These are phyloP conservation scores for Thaleichthys pacificus DNA, from an alignment of 2,797 vertebrate genomes.

Conservation along the genomic window DNA sequence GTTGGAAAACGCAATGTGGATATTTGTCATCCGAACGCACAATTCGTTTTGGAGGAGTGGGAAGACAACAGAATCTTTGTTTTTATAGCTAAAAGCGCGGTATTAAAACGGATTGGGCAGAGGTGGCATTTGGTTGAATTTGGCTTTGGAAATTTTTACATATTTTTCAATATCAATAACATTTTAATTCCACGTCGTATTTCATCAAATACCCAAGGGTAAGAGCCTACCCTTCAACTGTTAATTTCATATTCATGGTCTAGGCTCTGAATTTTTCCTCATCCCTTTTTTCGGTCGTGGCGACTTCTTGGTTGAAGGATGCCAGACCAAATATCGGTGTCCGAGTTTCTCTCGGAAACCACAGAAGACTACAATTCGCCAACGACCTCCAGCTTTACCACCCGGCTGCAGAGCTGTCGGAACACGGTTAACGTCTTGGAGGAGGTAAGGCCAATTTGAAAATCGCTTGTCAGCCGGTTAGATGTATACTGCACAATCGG, in stretches of 20 bases:
- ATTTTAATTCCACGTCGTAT: constrained; percentile 17
- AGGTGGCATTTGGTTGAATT: constrained; percentile 35
- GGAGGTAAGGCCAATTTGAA: constrained; percentile 74
- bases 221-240: constrained; percentile 6
- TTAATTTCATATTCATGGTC: constrained; percentile 50
- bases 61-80: constrained; percentile 24
- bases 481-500: neutral
- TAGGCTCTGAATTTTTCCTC: constrained; percentile 45
- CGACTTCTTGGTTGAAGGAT: constrained; percentile 71
- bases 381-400: constrained; percentile 90
- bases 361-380: constrained; percentile 92
- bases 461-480: constrained; percentile 3
- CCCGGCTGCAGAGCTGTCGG: constrained; percentile 86
- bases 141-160: constrained; percentile 21
- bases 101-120: constrained; percentile 26
- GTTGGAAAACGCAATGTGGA: constrained; percentile 25
- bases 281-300: constrained; percentile 1
- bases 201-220: constrained; percentile 7
- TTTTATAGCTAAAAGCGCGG: constrained; percentile 34
- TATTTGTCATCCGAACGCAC: constrained; percentile 12
- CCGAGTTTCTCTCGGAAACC: constrained; percentile 89
- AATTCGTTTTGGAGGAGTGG: constrained; percentile 25
- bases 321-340: constrained; percentile 91
- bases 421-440: constrained; percentile 86
- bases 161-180: neutral